Evolutionary conservation across 2,888 invertebrate species (phyloP).

Genomic region (Nasonia oneida): DNA sequence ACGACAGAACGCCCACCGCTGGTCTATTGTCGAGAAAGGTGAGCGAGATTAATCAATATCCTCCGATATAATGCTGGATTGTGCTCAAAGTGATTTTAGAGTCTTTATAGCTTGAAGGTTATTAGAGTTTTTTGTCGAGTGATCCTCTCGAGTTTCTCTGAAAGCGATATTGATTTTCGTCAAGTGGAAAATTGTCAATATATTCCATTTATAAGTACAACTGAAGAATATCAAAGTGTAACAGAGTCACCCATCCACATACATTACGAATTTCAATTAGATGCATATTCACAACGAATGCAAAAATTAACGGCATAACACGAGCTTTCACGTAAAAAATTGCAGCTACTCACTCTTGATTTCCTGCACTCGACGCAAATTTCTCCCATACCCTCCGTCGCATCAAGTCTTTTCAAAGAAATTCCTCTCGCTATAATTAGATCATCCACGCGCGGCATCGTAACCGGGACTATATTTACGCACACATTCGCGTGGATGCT

Average conservation of each 20-base stretch:
- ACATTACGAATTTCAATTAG: background rate
- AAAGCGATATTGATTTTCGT: background rate
- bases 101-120: too few species aligned
- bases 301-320: too few species aligned
- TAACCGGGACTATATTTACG: background rate
- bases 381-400: background rate
- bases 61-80: too few species aligned
- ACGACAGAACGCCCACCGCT: constrained; percentile 92
- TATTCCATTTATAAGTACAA: too few species aligned
- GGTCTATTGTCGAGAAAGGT: constrained; percentile 92
- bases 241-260: too few species aligned
- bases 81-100: too few species aligned
- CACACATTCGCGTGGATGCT: background rate
- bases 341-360: background rate
- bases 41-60: constrained; percentile 61
- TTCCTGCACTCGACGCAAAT: background rate
- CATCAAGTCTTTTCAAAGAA: background rate
- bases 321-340: background rate
- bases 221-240: too few species aligned
- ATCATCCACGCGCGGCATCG: too few species aligned
- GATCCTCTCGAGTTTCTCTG: too few species aligned
- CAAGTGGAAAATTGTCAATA: background rate
- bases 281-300: background rate
- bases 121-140: too few species aligned
- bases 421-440: background rate